Evolutionary conservation across 2,113 vertebrate species (phyloP).

Genomic region (Hyperopisus bebe): DNA sequence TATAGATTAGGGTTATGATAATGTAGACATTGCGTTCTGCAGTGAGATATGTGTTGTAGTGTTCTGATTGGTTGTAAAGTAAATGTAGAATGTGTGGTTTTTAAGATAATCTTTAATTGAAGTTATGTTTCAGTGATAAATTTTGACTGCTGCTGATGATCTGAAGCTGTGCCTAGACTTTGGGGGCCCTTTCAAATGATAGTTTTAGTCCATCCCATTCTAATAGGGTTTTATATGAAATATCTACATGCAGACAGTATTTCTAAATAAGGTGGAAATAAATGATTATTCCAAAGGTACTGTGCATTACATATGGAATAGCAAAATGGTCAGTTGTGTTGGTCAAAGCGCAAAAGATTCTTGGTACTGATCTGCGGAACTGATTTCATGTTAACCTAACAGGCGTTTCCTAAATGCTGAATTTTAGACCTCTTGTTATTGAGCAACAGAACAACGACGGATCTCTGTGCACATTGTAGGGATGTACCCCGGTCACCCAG

Average conservation of each 20-base stretch:
- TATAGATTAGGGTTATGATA: background rate
- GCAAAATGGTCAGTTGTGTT: background rate
- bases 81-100: background rate
- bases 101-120: background rate
- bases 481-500: background rate
- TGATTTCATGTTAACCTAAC: background rate
- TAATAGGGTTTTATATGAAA: background rate
- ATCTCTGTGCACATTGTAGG: background rate
- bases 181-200: background rate
- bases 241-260: background rate
- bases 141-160: background rate
- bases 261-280: background rate
- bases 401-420: background rate
- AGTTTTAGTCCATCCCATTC: background rate
- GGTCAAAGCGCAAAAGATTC: background rate
- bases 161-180: background rate
- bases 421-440: background rate
- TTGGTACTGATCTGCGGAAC: background rate
- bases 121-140: background rate
- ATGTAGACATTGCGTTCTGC: background rate
- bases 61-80: slow-evolving; percentile 5
- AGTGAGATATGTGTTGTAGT: background rate
- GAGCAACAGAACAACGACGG: background rate
- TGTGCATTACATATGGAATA: slow-evolving; percentile 19
- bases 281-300: background rate